Base-by-base conservation (phyloP, 2,888 invertebrate species). In the Morpho achilles region DNA sequence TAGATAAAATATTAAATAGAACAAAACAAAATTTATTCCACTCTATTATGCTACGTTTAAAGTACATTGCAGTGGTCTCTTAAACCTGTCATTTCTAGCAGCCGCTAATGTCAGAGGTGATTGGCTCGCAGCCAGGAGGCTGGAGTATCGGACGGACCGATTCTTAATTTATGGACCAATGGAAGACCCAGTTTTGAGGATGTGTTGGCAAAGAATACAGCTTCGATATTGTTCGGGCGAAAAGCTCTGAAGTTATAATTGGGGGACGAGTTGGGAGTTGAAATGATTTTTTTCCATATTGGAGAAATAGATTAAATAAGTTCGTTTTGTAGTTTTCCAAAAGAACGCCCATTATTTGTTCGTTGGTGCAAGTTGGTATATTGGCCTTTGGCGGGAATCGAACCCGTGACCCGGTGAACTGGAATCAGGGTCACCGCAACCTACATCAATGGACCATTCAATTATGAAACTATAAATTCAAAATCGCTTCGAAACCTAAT, bases 101-200 rank as follows among this genome's bases (percentile, higher is more conserved):
- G 63, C 63, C 59, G 58, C 62, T 69, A 72, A 73, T 76, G 74
- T 69, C 72, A 74, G 69, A 70, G 74, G 75, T 76, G 71, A 76
- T 70, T 78, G 79, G 79, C 76, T 9, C 32, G 8, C 44, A 42
- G 78, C 79, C 79, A 79, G 58, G 10, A 54, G 51, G 50, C 61
- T 55, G 45, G 57, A 65, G 60, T 61, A 59, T 63, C 57, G 63
- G 61, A 63, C 63, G 54, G 51, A 54, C 54, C 61, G 64, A 64
- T 69, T 55, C 64, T 63, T 68, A 69, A 67, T 67, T 67, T 65
- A 68, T 67, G 64, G 57, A 53, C 59, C 50, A 42, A 48, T 49
- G 53, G 45, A 56, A 46, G 53, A 58, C 54, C 52, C 7, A 55
- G 48, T 49, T 59, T 42, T 49, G 46, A 52, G 50, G 57, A 49